Evolutionary conservation across 2,113 vertebrate genomes (phyloP).

Genomic region (Aix galericulata): DNA sequence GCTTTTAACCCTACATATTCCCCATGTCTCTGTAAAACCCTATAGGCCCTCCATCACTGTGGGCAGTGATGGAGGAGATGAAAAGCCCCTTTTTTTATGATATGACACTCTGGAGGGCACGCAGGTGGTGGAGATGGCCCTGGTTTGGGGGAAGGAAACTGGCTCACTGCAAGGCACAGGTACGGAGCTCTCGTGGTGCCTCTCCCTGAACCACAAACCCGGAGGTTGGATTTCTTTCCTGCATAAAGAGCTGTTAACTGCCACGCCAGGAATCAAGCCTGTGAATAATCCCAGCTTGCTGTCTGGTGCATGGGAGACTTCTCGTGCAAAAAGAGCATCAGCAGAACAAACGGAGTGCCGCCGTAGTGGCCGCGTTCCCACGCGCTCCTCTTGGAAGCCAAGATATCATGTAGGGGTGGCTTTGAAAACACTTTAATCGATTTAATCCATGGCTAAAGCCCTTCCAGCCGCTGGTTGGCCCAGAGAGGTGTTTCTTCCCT

Average conservation of each 20-base stretch:
- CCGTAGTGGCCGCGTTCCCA: neutral
- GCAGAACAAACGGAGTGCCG: neutral
- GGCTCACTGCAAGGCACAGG: neutral
- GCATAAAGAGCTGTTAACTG: neutral
- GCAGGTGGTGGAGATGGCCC: neutral
- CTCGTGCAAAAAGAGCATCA: neutral
- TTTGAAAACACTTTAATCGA: neutral
- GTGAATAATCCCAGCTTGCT: fast-evolving
- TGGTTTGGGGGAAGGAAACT: neutral
- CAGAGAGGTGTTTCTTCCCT: neutral
- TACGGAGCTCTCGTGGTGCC: fast-evolving
- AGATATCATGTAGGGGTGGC: neutral
- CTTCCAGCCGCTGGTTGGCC: neutral
- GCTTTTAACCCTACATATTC: neutral
- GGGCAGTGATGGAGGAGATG: neutral
- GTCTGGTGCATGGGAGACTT: neutral
- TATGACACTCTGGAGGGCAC: neutral
- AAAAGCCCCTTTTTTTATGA: neutral
- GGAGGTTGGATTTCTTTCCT: neutral
- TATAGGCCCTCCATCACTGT: neutral
- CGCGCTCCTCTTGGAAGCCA: neutral
- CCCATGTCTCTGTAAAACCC: neutral
- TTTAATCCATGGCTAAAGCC: neutral
- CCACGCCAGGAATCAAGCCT: fast-evolving
- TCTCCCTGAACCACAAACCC: neutral